Evolutionary conservation across 2,888 invertebrate genomes (phyloP), one percentile per base, ranked within the genome.

Genomic region (Cephus pulcher): DNA sequence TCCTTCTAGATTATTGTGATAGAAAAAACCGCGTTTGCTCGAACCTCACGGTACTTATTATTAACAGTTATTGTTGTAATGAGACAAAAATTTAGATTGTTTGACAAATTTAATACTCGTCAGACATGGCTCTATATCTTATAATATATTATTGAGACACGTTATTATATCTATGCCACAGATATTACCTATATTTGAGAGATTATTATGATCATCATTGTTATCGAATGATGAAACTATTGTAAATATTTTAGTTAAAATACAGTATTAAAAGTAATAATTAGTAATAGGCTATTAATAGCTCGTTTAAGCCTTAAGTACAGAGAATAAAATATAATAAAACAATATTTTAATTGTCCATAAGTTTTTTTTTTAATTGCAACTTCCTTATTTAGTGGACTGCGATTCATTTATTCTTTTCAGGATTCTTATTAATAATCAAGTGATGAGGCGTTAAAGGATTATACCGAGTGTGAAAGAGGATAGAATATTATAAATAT

Each of bases 261-360:
- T 86, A 88, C 91, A 91, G 91, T 91, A 91, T 91, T 91, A 91
- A 86, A 86, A 90, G 84, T 90, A 89, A 89, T 89, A 89, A 89
- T 86, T 89, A 89, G 88, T 81, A 80, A 84, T 87, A 89, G 84
- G 83, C 82, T 87, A 82, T 81, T 83, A 87, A 86, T 84, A 88
- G 84, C 84, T 88, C 80, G 80, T 87, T 87, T 87, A 88, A 80
- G 88, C 87, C 87, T 89, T 89, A 87, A 87, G 85, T 35, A 84
- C 89, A 87, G 86, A 80, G 33, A 82, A 77, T 82, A 82, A 84
- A 86, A 56, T 56, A 77, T 83, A 88, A 88, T 87, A 88, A 90
- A 82, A 83, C 87, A 82, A 85, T 88, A 89, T 89, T 88, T 88
- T 89, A 86, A 87, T 87, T 88, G 80, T 83, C 82, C 82, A 83